Evolutionary conservation across 2,797 vertebrate genomes (phyloP).

Genomic region (Pipistrellus pygmaeus): DNA sequence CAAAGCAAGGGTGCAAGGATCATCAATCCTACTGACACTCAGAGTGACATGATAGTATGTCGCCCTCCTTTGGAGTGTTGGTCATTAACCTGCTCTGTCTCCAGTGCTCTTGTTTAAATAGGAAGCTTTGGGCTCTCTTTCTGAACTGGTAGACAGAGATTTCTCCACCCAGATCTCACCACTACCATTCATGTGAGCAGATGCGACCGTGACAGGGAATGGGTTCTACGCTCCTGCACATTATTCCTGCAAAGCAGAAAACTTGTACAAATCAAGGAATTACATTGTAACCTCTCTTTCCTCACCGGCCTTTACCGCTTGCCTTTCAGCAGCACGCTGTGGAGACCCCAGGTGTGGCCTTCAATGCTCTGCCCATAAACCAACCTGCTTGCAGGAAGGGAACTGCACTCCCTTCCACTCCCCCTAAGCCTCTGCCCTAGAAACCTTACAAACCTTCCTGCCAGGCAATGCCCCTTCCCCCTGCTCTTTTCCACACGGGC

Average conservation of each 20-base stretch:
- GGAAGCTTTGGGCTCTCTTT: conserved; percentile 47
- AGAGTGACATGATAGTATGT: conserved; percentile 66
- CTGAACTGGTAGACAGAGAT: conserved; percentile 16
- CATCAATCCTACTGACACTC: conserved; percentile 64
- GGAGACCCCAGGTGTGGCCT: neutral
- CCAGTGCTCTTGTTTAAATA: conserved; percentile 77
- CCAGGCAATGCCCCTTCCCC: neutral
- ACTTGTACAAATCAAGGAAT: neutral
- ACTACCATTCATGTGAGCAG: conserved; percentile 40
- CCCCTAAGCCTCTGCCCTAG: neutral
- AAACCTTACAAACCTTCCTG: neutral
- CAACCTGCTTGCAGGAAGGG: neutral
- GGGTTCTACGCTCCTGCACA: neutral
- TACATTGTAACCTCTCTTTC: conserved; percentile 56
- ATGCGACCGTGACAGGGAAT: conserved; percentile 39
- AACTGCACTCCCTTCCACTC: neutral
- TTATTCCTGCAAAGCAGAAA: conserved; percentile 38
- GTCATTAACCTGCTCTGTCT: conserved; percentile 79
- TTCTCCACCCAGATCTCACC: conserved; percentile 13
- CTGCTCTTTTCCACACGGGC: conserved; percentile 60
- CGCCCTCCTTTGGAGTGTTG: conserved; percentile 66
- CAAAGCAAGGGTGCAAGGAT: conserved; percentile 77
- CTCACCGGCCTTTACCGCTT: neutral
- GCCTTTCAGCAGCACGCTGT: conserved; percentile 20
- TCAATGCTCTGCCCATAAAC: neutral